A percentile compares a stretch with the other conserved stretches of the same genome.
phyloP scores from a whole-genome alignment of 2,888 invertebrate species.

The Dione juno region DNA sequence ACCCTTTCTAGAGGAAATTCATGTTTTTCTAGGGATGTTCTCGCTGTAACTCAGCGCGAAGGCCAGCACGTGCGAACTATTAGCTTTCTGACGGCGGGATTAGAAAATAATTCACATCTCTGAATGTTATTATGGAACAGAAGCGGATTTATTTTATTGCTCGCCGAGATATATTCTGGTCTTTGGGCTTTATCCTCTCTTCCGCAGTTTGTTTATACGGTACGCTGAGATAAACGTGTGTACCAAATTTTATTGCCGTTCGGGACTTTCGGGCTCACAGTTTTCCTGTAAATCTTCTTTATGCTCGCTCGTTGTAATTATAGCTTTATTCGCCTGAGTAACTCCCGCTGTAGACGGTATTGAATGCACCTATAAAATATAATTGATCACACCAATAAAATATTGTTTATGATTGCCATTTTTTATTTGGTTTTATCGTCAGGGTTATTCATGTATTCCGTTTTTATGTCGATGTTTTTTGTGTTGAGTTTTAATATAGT shows the following conservation, averaged over 20 bases:
- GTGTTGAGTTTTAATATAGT: conserved; percentile 23
- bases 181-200: conserved; percentile 76
- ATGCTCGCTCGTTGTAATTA: conserved; percentile 73
- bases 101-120: conserved; percentile 82
- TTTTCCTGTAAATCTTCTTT: conserved; percentile 77
- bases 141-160: conserved; percentile 82
- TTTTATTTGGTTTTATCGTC: conserved; percentile 65
- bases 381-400: conserved; percentile 78
- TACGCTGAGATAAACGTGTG: conserved; percentile 66
- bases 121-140: conserved; percentile 80
- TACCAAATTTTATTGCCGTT: conserved; percentile 70
- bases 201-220: conserved; percentile 76
- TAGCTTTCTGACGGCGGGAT: conserved; percentile 79
- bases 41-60: conserved; percentile 74
- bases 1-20: conserved; percentile 70
- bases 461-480: conserved; percentile 38
- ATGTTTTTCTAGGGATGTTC: conserved; percentile 82
- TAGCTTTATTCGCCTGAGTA: conserved; percentile 77
- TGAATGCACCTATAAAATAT: conserved; percentile 79
- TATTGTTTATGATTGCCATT: conserved; percentile 68
- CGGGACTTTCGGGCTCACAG: conserved; percentile 55
- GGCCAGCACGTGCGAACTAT: conserved; percentile 81
- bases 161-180: conserved; percentile 73
- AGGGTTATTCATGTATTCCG: conserved; percentile 57
- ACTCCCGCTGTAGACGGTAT: conserved; percentile 73